phyloP scores from a whole-genome alignment of 2,797 vertebrate genomes.

The Mus minutoides region DNA sequence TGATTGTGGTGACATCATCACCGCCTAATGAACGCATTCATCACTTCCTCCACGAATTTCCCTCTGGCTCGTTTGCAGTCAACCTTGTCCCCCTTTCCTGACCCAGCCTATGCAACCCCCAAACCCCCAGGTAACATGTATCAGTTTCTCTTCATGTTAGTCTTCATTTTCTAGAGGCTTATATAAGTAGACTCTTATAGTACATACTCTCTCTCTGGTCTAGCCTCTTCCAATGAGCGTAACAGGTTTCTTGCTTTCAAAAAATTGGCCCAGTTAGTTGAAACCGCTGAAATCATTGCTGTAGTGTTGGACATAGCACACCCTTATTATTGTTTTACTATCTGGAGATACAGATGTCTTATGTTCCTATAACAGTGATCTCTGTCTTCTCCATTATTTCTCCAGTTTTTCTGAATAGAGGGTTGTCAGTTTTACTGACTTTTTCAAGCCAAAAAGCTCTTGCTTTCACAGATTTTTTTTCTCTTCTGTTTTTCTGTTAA shows the following conservation, averaged over 20 bases:
- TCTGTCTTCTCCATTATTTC: not conserved
- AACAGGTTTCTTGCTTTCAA: slow-evolving; percentile 35
- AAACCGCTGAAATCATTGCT: slow-evolving; percentile 30
- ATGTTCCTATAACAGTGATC: not conserved
- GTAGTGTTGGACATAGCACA: not conserved
- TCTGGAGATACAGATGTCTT: not conserved
- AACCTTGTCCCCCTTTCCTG: not conserved
- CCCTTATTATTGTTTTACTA: not conserved
- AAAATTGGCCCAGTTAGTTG: not conserved
- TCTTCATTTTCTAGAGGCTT: slow-evolving; percentile 23
- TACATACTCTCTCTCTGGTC: not conserved
- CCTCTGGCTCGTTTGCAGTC: not conserved
- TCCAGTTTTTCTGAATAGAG: not conserved
- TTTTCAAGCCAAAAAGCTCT: slow-evolving; percentile 23
- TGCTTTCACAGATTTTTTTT: not conserved
- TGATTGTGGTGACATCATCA: not conserved
- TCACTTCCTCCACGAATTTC: not conserved
- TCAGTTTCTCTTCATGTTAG: not conserved
- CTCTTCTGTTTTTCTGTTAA: not conserved
- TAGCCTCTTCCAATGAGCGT: not conserved
- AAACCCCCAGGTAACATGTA: not conserved
- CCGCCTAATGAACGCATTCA: not conserved
- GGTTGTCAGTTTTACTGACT: not conserved
- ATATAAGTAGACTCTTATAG: not conserved
- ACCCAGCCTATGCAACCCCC: too few species aligned